Evolutionary conservation across 1,140 invertebrate genomes (phyloP).

Genomic region (Pomphorhynchus laevis): DNA sequence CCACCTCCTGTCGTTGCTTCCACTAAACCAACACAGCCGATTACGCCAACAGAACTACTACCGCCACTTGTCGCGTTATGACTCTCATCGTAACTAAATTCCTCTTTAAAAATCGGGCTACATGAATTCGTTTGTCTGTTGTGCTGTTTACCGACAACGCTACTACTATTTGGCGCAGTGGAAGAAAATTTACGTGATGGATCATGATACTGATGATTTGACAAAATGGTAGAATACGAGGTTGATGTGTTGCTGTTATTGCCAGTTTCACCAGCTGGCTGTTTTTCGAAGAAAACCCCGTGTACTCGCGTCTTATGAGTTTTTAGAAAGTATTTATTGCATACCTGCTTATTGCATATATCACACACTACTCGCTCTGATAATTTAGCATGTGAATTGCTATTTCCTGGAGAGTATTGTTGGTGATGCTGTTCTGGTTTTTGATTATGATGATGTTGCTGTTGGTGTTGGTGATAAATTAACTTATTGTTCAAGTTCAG

Average conservation of each 20-base stretch:
- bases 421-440: too few relatives aligned
- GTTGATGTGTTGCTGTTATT: neutral
- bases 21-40: too few relatives aligned
- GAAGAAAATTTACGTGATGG: neutral
- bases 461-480: too few relatives aligned
- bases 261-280: neutral
- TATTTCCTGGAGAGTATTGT: too few relatives aligned
- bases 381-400: slow-evolving; percentile 23
- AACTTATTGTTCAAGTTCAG: too few relatives aligned
- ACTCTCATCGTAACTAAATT: slow-evolving; percentile 1
- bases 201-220: too few relatives aligned
- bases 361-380: slow-evolving; percentile 38
- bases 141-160: neutral
- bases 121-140: neutral
- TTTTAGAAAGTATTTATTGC: slow-evolving; percentile 98
- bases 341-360: slow-evolving; percentile 75
- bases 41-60: too few relatives aligned
- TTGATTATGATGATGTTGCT: too few relatives aligned
- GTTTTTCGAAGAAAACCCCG: slow-evolving; percentile 28
- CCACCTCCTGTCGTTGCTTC: too few relatives aligned
- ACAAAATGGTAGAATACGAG: too few relatives aligned
- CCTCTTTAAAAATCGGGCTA: neutral
- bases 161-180: neutral
- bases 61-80: too few relatives aligned
- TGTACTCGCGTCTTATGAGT: slow-evolving; percentile 98